Base-by-base conservation (phyloP, 2,113 vertebrate genomes). In the Sebastes fasciatus region DNA sequence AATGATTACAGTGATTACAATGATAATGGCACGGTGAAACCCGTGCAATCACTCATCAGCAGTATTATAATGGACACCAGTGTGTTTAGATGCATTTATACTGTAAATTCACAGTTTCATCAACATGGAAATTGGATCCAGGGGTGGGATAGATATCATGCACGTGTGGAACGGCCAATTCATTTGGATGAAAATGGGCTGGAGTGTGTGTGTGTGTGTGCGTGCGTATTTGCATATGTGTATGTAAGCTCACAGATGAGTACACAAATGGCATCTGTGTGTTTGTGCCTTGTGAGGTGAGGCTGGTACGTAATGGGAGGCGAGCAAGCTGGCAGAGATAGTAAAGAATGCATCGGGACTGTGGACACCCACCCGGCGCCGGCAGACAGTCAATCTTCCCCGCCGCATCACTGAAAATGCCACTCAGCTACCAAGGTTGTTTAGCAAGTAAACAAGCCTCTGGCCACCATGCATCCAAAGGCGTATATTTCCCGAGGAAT, bases 361-460 rank as follows among this genome's bases (percentile, higher is more conserved):
- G 83, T 78, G 77, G 85, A 89, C 90, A 73, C 89, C 88, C 83
- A 76, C 79, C 84, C 87, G 26, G 81, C 43, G 52, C 65, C 43
- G 46, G 86, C 74, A 79, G 80, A 88, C 89, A 91, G 91, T 91
- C 93, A 94, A 90, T 94, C 91, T 92, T 91, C 90, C 82, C 77
- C 70, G 12, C 86, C 12, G 79, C 90, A 82, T 90, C 79, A 83
- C 79, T 80, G 83, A 90, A 92, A 91, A 90, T 86, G 87, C 81
- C 87, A 81, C 78, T 89, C 86, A 55, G 77, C 85, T 76, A 89
- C 88, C 86, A 86, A 91, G 89, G 86, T 88, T 93, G 93, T 89
- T 93, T 86, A 88, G 91, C 87, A 84, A 92, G 87, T 94, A 95
- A 93, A 95, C 93, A 94, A 92, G 84, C 84, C 85, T 70, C 79